A percentile compares a stretch with the other conserved stretches of the same genome.
phyloP scores from a whole-genome alignment of 2,888 invertebrate species.

The Schrankia costaestrigalis region DNA sequence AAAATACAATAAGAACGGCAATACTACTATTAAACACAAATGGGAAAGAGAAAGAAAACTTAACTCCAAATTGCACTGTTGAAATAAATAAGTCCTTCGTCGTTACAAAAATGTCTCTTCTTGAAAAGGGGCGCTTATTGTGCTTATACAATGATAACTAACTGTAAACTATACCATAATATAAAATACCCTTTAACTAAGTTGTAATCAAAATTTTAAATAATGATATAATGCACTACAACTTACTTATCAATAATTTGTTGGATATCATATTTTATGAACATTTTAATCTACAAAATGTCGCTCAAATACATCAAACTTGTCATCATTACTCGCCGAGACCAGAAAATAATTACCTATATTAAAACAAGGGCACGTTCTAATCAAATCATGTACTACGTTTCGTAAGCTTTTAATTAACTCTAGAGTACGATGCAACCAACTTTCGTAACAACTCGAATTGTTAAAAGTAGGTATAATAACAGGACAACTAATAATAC shows the following conservation, averaged over 20 bases:
- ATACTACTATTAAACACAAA: too few species aligned
- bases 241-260: slow-evolving; percentile 10
- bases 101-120: too few species aligned
- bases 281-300: slow-evolving; percentile 42
- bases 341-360: slow-evolving; percentile 57
- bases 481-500: slow-evolving; percentile 55
- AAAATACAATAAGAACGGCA: too few species aligned
- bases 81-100: too few species aligned
- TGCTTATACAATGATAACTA: too few species aligned
- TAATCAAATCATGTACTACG: slow-evolving; percentile 42
- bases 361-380: slow-evolving; percentile 61
- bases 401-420: slow-evolving; percentile 47
- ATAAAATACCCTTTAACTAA: too few species aligned
- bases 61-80: too few species aligned
- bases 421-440: slow-evolving; percentile 32
- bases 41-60: too few species aligned
- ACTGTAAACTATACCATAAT: too few species aligned
- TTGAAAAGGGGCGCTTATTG: too few species aligned
- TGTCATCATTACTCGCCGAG: slow-evolving; percentile 48
- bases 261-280: slow-evolving; percentile 25
- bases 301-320: slow-evolving; percentile 41
- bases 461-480: slow-evolving; percentile 44
- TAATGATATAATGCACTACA: slow-evolving; percentile 7
- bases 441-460: slow-evolving; percentile 40
- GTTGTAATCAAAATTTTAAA: too few species aligned